A percentile compares a stretch with the other conserved stretches of the same genome.
These are phyloP conservation scores for Sebastes steindachneri DNA, from an alignment of 2,797 vertebrate species.

Conservation along the genomic window DNA sequence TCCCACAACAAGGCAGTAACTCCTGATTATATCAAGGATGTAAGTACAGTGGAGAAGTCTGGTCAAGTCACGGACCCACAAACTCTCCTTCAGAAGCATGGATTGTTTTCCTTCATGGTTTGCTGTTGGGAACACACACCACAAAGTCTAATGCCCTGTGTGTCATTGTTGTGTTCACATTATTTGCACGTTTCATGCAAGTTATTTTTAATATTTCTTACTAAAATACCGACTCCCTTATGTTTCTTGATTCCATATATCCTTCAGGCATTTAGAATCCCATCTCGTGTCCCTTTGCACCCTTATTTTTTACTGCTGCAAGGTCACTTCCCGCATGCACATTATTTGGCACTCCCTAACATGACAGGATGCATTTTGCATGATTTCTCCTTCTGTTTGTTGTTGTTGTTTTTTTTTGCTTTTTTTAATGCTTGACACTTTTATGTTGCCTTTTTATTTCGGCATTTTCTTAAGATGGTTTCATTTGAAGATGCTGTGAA, in stretches of 20 bases:
- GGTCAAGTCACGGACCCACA: neutral
- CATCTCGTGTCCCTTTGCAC: neutral
- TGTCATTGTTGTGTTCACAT: neutral
- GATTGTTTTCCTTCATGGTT: neutral
- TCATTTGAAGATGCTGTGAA: neutral
- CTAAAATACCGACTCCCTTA: neutral
- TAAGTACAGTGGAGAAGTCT: constrained; percentile 78
- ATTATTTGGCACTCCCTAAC: neutral
- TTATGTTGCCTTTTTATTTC: neutral
- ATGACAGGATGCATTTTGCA: constrained; percentile 60
- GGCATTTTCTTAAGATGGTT: neutral
- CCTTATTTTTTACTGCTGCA: neutral
- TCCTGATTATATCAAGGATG: constrained; percentile 92
- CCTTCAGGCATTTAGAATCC: neutral
- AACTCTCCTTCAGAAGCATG: constrained; percentile 21
- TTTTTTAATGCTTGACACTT: neutral
- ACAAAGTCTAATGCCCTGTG: neutral
- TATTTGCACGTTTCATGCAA: neutral
- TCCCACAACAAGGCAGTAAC: constrained; percentile 90
- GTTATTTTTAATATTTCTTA: neutral
- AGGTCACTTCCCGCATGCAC: neutral
- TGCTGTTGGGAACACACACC: neutral
- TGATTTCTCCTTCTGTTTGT: constrained; percentile 34
- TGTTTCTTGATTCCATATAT: neutral
- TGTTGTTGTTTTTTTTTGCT: neutral